A percentile compares a stretch with the other conserved stretches of the same genome.
These are phyloP conservation scores for Drosophila paranaensis DNA, from an alignment of 2,888 invertebrate genomes.

Conservation along the genomic window DNA sequence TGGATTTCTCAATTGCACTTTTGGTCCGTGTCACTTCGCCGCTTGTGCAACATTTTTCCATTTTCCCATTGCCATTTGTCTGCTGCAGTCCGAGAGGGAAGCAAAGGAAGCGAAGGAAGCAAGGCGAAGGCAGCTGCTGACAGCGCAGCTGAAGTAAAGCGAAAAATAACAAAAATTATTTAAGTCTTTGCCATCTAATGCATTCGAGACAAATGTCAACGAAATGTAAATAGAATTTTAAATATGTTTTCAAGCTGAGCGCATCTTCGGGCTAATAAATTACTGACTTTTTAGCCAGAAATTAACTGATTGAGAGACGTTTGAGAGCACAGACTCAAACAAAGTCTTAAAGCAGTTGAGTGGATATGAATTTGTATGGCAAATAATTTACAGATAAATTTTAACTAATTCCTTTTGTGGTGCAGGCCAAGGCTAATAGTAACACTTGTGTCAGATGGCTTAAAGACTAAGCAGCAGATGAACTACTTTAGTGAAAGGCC, in stretches of 20 bases:
- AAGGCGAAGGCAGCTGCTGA: too few relatives aligned
- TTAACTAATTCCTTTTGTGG: neutral
- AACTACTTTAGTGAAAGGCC: too few relatives aligned
- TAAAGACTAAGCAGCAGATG: too few relatives aligned
- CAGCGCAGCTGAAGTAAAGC: slow-evolving; percentile 15
- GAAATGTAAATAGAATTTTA: slow-evolving; percentile 5
- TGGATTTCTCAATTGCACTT: slow-evolving; percentile 39
- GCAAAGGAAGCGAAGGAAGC: slow-evolving; percentile 4
- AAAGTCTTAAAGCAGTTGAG: neutral
- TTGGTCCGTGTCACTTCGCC: slow-evolving; percentile 3
- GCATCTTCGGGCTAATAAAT: neutral
- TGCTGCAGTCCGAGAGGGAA: slow-evolving; percentile 16
- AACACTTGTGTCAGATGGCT: neutral
- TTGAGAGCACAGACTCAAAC: too few relatives aligned
- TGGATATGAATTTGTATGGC: too few relatives aligned
- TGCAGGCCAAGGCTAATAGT: neutral
- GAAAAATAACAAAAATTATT: slow-evolving; percentile 8
- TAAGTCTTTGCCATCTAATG: neutral
- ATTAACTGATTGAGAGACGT: neutral
- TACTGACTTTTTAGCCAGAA: neutral
- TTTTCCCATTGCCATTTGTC: slow-evolving; percentile 40
- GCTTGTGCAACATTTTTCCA: slow-evolving; percentile 36
- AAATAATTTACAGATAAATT: neutral
- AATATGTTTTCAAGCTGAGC: neutral
- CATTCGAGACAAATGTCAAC: slow-evolving; percentile 9